phyloP scores from a whole-genome alignment of 2,888 invertebrate species.

The Drosophila antonietae region DNA sequence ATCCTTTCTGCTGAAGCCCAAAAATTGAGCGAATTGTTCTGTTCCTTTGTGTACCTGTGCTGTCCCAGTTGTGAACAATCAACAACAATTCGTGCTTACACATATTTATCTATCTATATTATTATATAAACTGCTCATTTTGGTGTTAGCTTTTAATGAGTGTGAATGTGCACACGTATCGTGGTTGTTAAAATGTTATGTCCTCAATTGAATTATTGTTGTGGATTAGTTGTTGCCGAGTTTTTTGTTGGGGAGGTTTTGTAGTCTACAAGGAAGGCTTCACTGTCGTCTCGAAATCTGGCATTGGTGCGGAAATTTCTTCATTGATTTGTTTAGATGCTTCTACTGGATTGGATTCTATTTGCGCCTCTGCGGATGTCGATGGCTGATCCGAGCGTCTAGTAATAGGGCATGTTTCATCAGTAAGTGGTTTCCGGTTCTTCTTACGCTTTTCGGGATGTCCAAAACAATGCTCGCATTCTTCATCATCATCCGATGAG shows the following conservation, averaged over 20 bases:
- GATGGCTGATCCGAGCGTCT: conserved; percentile 47
- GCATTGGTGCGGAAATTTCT: not conserved
- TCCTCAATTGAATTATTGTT: conserved; percentile 6
- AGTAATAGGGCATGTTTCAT: conserved; percentile 22
- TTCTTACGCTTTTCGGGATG: conserved; percentile 89
- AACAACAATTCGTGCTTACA: not conserved
- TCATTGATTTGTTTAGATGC: not conserved
- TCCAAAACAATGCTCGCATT: conserved; percentile 94
- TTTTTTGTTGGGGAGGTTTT: not conserved
- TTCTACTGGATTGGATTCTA: not conserved
- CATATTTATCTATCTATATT: conserved; percentile 3
- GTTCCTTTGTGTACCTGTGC: conserved; percentile 37
- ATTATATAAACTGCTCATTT: conserved; percentile 23
- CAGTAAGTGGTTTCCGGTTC: conserved; percentile 66
- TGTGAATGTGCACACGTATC: conserved; percentile 15
- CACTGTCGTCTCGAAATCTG: conserved; percentile 32
- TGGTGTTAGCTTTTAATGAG: conserved; percentile 31
- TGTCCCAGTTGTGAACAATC: conserved; percentile 8
- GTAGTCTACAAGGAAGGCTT: conserved; percentile 28
- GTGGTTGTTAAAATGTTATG: conserved; percentile 51
- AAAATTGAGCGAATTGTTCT: conserved; percentile 35
- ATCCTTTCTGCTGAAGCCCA: conserved; percentile 75
- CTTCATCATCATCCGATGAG: conserved; percentile 92
- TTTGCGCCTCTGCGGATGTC: conserved; percentile 48
- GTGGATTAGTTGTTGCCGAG: not conserved